Percentiles rank a stretch among this genome's conserved stretches.
These are phyloP conservation scores for Pomacea maculata DNA, from an alignment of 1,140 invertebrate species.

Conservation along the genomic window DNA sequence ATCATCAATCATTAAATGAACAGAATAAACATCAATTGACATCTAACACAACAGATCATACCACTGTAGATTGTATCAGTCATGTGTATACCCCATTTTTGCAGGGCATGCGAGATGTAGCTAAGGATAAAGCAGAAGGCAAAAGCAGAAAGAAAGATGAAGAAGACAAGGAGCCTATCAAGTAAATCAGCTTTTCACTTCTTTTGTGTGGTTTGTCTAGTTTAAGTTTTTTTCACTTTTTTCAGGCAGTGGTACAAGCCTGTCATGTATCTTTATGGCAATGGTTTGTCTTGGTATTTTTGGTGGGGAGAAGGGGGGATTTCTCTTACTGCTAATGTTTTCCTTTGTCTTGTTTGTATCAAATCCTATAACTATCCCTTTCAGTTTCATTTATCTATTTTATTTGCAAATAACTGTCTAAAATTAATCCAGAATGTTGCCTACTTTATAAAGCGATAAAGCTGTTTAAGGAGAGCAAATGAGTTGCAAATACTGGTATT, in stretches of 20 bases:
- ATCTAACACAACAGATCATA: too few species aligned
- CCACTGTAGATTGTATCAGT: too few species aligned
- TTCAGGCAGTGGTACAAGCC: background rate
- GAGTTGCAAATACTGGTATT: too few species aligned
- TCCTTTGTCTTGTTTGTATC: background rate
- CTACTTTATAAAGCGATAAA: too few species aligned
- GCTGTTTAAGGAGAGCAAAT: too few species aligned
- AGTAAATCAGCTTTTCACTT: conserved; percentile 30
- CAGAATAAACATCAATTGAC: too few species aligned
- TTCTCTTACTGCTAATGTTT: background rate
- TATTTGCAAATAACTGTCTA: too few species aligned
- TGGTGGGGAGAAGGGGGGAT: too few species aligned
- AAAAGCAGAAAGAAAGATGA: conserved; percentile 59
- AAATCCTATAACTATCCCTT: too few species aligned
- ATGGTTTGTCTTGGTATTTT: background rate
- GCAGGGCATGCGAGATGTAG: conserved; percentile 93
- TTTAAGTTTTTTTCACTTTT: background rate
- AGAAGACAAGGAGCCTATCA: conserved; percentile 49
- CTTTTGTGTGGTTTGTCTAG: background rate
- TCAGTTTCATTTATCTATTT: too few species aligned
- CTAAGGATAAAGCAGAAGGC: conserved; percentile 84
- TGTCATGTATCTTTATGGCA: background rate
- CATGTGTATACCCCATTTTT: conserved; percentile 11
- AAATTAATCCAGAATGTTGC: too few species aligned
- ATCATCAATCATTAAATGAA: too few species aligned